Evolutionary conservation across 2,797 vertebrate species (phyloP).

Genomic region (Falco cherrug): DNA sequence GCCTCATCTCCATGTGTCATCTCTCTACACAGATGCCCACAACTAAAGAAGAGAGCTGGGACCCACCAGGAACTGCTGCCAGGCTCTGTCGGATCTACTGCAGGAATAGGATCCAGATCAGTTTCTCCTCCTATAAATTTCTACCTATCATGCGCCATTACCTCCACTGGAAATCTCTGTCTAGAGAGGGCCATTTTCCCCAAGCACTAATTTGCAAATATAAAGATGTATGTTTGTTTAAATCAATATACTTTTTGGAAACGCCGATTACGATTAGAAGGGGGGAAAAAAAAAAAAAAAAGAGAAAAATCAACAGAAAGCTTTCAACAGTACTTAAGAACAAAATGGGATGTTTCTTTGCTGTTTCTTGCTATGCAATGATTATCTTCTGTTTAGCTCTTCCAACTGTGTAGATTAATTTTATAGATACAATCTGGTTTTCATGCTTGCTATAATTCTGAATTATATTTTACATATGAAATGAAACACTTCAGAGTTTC

Average conservation of each 20-base stretch:
- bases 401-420: not conserved
- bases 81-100: not conserved
- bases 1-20: not conserved
- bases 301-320: not conserved
- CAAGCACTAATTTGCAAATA: not conserved
- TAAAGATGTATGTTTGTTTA: not conserved
- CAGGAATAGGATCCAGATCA: not conserved
- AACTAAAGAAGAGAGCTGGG: not conserved
- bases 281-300: not conserved
- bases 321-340: not conserved
- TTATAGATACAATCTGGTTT: not conserved
- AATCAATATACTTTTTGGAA: not conserved
- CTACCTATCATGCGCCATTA: fast-evolving
- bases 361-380: not conserved
- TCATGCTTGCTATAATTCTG: not conserved
- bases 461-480: not conserved
- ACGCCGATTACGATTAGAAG: not conserved
- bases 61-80: not conserved
- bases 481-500: not conserved
- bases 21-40: not conserved
- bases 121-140: not conserved
- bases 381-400: not conserved
- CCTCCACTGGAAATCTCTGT: not conserved
- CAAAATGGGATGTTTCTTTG: not conserved
- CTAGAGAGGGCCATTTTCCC: not conserved